Evolutionary conservation across 2,888 invertebrate genomes (phyloP).

Genomic region (Odontocerum albicorne): DNA sequence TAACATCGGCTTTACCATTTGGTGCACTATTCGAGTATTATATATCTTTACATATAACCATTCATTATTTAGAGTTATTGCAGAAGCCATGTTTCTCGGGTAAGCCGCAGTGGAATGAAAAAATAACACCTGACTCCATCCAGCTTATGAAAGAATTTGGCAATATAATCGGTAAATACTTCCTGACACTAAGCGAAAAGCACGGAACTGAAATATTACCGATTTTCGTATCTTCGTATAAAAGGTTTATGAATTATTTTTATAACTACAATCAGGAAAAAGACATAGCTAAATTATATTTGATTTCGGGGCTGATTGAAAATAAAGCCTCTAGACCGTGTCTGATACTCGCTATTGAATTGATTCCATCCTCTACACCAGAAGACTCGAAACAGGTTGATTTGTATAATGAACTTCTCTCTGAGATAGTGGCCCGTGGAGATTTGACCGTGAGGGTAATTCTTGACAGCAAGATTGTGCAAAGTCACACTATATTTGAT

Average conservation of each 20-base stretch:
- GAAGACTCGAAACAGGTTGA: not conserved
- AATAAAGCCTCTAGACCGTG: not conserved
- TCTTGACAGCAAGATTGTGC: conserved; percentile 11
- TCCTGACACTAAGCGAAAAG: not conserved
- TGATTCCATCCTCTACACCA: not conserved
- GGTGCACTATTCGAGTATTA: conserved; percentile 10
- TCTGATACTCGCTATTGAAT: conserved; percentile 12
- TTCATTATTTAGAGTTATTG: conserved; percentile 7
- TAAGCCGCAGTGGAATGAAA: not conserved
- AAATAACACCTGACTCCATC: not conserved
- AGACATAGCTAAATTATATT: no score
- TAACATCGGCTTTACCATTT: conserved; percentile 16
- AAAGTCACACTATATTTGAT: no score
- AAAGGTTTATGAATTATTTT: not conserved
- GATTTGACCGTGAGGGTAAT: conserved; percentile 15
- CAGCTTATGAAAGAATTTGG: conserved; percentile 4
- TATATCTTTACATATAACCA: conserved; percentile 1
- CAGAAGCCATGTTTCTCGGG: conserved; percentile 4
- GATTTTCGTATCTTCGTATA: not conserved
- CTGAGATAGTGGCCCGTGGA: conserved; percentile 1
- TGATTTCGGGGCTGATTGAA: conserved; percentile 13
- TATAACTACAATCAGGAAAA: not conserved
- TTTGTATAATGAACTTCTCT: conserved; percentile 9
- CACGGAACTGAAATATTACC: conserved; percentile 1
- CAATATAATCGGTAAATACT: conserved; percentile 1